Evolutionary conservation across 2,888 invertebrate genomes (phyloP), one percentile per base, ranked within the genome.

Genomic region (Ophraella communa): DNA sequence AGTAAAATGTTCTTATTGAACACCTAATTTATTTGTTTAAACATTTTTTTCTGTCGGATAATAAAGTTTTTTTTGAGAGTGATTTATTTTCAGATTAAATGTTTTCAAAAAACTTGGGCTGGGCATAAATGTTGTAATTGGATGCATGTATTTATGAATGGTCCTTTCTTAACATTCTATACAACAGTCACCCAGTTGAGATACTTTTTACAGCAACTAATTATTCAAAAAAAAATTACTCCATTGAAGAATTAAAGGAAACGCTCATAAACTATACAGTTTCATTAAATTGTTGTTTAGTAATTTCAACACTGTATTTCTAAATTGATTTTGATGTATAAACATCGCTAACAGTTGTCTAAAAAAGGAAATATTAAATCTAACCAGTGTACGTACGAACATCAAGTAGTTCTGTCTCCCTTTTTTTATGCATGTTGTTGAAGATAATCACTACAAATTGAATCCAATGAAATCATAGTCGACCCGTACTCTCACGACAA

Each of bases 371-470:
- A 75, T 72, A 75, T 71, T 74, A 75, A 75, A 75, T 74, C 72
- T 73, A 73, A 66, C 62, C 65, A 71, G 68, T 14, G 8, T 39
- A 39, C 14, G 39, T 39, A 39, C 39, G 10, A 47, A 10, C 49
- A 14, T n/a, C 66, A 66, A 66, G 67, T 64, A 65, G 66, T 14
- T n/a, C 68, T 65, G 62, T 70, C 72, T 70, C 70, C 75, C 77
- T 77, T 77, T 77, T 72, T 68, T 65, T 65, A 67, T 68, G 67
- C 67, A 68, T 61, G 70, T 66, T 64, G 69, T 70, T 70, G 70
- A 70, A 68, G 79, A 78, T 80, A 79, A 79, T 79, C 79, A 79
- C 79, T 78, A 79, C 81, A 80, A 74, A 81, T 81, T 81, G 80
- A 80, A 80, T 75, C 78, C 79, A 81, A 81, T 81, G 79, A 79